Evolutionary conservation across 2,113 vertebrate genomes (phyloP), one percentile per base, ranked within the genome.

Genomic region (Engystomops pustulosus): DNA sequence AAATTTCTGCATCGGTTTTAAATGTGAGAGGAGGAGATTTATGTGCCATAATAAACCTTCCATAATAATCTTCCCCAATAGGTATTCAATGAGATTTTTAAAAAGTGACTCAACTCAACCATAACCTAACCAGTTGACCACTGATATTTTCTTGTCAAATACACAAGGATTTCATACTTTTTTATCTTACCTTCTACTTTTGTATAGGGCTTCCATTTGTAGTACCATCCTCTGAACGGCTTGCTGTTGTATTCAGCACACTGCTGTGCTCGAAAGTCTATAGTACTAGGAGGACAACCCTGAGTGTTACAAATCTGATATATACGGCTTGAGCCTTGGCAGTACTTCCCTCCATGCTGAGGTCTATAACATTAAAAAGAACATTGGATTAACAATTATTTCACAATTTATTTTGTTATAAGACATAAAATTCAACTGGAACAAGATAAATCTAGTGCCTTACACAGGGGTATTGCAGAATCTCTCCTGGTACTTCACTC

Each of bases 171-270:
- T 10, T 9, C 25, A 38, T 6, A 36, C 17, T 55, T 4, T 0
- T 25, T 0, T 34, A 3, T 2, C 83, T 91, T 93, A 99, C 98
- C 97, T 90, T 98, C 95, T 70, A 99, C 97, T 91, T 97, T 98
- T n/a, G 94, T 98, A 83, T 99, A 99, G 1, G 98, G 97, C 86
- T 97, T 98, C 98, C 98, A 99, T 86, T 97, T 97, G 91, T 99
- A 99, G 93, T 95, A 97, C 98, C 98, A 99, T 53, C 98, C 98
- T 12, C 98, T 93, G 93, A 99, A 99, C 34, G 98, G 96, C 86
- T 97, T 99, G 93, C 96, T 97, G 93, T 99, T 99, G 90, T 98
- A 97, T 85, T 99, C 97, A 0, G 96, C 96, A 3, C 98, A 99
- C 89, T 99, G 98, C 90, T 97, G 97, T 47, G 96, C 94, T 70